These are phyloP conservation scores for Ambastaia sidthimunki DNA, from an alignment of 2,797 vertebrate species.

Conservation along the genomic window DNA sequence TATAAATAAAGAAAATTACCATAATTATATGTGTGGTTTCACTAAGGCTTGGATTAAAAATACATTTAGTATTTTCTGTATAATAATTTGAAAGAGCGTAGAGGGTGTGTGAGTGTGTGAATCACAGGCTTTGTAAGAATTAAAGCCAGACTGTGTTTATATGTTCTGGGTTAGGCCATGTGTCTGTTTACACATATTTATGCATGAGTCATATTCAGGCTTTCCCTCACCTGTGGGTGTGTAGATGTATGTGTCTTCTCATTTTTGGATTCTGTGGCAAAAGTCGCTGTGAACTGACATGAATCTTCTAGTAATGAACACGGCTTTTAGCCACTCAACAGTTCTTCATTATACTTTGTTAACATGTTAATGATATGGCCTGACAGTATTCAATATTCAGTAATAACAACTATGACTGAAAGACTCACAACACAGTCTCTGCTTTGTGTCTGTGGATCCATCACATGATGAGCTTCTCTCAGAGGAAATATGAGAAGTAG, in stretches of 20 bases:
- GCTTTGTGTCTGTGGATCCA: constrained; percentile 28
- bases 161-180: constrained; percentile 7
- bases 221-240: constrained; percentile 14
- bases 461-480: constrained; percentile 38
- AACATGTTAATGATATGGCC: not conserved
- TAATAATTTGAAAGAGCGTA: not conserved
- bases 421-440: constrained; percentile 7
- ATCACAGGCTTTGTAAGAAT: constrained; percentile 10
- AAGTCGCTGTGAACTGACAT: not conserved
- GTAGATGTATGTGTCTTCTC: constrained; percentile 9
- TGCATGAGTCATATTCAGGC: constrained; percentile 8
- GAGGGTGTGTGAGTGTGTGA: not conserved
- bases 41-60: not conserved
- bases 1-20: not conserved
- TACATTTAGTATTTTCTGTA: not conserved
- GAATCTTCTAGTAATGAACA: not conserved
- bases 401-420: not conserved
- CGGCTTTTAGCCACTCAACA: not conserved
- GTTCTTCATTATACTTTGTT: not conserved
- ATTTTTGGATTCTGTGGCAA: not conserved
- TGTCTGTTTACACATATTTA: not conserved
- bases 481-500: constrained; percentile 41
- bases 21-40: not conserved
- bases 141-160: constrained; percentile 6
- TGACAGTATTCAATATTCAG: constrained; percentile 10